Evolutionary conservation across 37 sponge, comb jelly and placozoan genomes (phyloP), one percentile per base, ranked within the genome.

Genomic region (Cladorhizidae sp.): DNA sequence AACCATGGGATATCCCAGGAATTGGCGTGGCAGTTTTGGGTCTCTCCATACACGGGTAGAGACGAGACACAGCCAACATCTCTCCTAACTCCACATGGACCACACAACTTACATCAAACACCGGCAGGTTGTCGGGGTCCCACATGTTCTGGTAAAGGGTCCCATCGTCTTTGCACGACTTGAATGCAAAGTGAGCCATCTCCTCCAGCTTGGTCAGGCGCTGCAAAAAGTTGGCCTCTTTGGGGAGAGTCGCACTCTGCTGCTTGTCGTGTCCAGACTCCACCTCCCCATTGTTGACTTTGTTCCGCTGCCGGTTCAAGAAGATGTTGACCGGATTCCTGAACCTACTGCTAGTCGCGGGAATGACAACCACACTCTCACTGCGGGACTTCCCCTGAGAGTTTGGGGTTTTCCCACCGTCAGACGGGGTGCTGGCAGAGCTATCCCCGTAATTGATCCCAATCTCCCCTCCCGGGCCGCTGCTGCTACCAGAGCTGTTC

Each of bases 131-230:
- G 0, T 83, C 54, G 23, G 75, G 64, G 21, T 64, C 40, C 83
- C 83, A 83, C 56, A 41, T 50, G 8, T 72, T 61, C 45, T 59
- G 40, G 52, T 59, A 74, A 20, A 75, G 14, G 50, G 33, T 58
- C 42, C 83, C 83, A 77, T 49, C 43, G 41, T 81, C 76, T 57
- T 72, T 72, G 54, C 88, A 88, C 3, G 83, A 88, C 72, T 70
- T 82, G 33, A 25, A 38, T 1, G 82, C 71, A 76, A 88, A 88
- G 55, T 83, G 73, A 18, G 79, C 32, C 67, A 71, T 32, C 33
- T 93, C 93, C 36, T 88, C 89, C 57, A 85, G 67, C n/a, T 52
- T 56, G 0, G 67, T 41, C 54, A 93, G 63, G 0, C 28, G 64
- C 0, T 63, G 42, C 11, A 82, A 31, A 25, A 88, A 57, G 9